Percentiles rank a stretch among this genome's conserved stretches.
Conservation (phyloP, 2,797 vertebrate genomes). For the Chloroceryle amazona region DNA sequence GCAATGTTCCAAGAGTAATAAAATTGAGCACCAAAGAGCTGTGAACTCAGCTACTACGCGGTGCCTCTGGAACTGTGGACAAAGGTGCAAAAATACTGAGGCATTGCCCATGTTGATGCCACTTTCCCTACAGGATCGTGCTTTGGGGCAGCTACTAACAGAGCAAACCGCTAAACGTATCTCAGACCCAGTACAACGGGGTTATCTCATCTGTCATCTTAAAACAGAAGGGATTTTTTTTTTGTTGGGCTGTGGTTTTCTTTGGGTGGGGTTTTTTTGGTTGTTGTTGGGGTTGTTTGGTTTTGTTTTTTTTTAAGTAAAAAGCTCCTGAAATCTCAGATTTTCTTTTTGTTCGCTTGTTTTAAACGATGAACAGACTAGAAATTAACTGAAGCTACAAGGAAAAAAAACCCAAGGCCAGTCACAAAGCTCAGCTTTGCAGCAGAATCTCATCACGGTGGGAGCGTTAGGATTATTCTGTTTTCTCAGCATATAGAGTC, state of each 20-base stretch:
- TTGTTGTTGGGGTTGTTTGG: no score
- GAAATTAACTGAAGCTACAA: not conserved
- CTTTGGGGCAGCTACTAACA: not conserved
- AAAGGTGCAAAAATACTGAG: not conserved
- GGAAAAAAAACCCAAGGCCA: not conserved
- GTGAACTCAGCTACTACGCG: not conserved
- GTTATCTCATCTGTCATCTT: not conserved
- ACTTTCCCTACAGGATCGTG: accelerated
- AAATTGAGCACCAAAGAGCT: not conserved
- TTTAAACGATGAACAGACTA: not conserved
- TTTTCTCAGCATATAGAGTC: not conserved
- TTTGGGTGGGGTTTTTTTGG: no score
- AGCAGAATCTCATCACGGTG: not conserved
- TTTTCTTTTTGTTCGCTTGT: not conserved
- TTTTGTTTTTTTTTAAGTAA: no score
- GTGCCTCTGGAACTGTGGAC: not conserved
- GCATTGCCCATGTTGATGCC: not conserved
- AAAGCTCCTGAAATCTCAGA: not conserved
- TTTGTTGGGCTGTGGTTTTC: no score
- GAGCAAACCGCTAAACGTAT: not conserved
- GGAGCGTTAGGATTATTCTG: not conserved
- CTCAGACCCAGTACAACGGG: not conserved
- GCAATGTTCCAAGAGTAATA: not conserved
- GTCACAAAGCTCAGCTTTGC: not conserved
- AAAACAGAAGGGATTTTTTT: not conserved